phyloP scores from a whole-genome alignment of 2,113 vertebrate genomes.

The Geothlypis trichas region DNA sequence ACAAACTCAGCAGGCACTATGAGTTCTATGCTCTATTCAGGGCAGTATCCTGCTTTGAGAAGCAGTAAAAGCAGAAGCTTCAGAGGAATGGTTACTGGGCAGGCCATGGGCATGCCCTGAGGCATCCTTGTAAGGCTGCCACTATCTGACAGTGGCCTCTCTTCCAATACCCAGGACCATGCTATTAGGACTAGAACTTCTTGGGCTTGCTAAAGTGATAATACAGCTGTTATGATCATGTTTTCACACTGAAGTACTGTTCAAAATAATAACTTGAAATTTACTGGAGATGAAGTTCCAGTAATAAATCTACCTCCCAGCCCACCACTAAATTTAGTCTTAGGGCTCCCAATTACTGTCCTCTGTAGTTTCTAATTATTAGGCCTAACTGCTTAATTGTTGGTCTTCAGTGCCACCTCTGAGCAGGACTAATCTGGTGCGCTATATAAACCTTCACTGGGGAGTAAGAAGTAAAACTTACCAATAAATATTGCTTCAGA shows the following conservation, averaged over 20 bases:
- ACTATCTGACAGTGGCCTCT: neutral
- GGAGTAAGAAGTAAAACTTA: slow-evolving; percentile 46
- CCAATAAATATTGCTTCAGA: slow-evolving; percentile 87
- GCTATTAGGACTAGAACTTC: neutral
- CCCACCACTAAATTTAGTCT: neutral
- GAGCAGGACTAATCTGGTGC: neutral
- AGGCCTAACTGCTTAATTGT: neutral
- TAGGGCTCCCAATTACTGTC: neutral
- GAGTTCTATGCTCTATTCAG: neutral
- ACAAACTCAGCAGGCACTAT: neutral
- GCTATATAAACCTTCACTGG: neutral
- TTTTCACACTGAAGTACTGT: neutral
- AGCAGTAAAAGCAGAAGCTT: neutral
- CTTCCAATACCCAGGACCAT: neutral
- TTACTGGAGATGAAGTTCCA: neutral
- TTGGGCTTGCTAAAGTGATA: neutral
- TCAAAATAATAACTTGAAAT: neutral
- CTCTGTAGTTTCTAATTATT: neutral
- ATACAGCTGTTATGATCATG: neutral
- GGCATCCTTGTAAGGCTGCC: neutral
- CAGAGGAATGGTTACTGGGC: neutral
- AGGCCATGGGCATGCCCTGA: fast-evolving
- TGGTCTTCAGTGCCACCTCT: neutral
- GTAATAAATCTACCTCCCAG: neutral
- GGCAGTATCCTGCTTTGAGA: neutral